Evolutionary conservation across 2,888 invertebrate genomes (phyloP), one percentile per base, ranked within the genome.

Genomic region (Synanthedon tipuliformis): DNA sequence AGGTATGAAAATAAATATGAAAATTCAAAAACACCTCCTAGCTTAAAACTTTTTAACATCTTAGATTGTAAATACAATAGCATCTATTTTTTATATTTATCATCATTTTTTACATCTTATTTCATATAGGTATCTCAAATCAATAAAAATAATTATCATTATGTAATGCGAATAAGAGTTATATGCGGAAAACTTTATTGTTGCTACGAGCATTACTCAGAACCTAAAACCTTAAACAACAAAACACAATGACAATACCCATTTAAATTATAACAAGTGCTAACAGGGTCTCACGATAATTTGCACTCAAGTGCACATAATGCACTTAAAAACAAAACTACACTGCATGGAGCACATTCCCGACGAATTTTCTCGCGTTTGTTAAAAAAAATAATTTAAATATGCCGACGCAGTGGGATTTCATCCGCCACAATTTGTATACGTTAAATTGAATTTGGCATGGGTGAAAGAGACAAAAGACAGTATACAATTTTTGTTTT

Each of bases 361-460:
- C 49, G 8, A 11, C 12, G 65, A 69, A 72, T 66, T 75, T 76
- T 78, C 75, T 72, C 76, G 75, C 75, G 74, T 75, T 73, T 68
- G 69, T 75, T 75, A 75, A 60, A 77, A 77, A 72, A 74, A 75
- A 81, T 78, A 78, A 78, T 76, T 77, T 71, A 77, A 77, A 80
- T 75, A 78, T 76, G 72, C 70, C 72, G 66, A 71, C 71, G 68
- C 68, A 68, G 67, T 69, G 75, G 74, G 75, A 77, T 71, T 77
- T 71, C 55, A 67, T 63, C 71, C 68, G 68, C 74, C 75, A 72
- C 76, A 76, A 73, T 79, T 76, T 71, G 69, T 75, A 77, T 73
- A 65, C 71, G 61, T 64, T 59, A 74, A 78, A 79, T 78, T 78
- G 72, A 80, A 79, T 81, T 80, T 76, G 73, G 69, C 68, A 71